Percentiles rank a stretch among this genome's conserved stretches.
Conservation (phyloP, 2,888 invertebrate species). For the Eupithecia exiguata region DNA sequence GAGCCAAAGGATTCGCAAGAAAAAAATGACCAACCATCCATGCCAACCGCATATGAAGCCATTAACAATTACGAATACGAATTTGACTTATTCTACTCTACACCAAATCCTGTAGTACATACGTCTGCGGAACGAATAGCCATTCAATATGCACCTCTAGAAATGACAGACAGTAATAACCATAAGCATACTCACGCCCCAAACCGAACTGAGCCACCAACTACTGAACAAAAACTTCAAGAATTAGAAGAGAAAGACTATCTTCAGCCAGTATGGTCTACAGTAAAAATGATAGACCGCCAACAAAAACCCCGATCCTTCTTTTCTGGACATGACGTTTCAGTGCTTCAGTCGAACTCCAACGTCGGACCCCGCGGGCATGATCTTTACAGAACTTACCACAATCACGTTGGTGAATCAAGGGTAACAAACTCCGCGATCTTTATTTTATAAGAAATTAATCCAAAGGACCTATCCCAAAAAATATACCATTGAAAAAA, state of each 20-base stretch:
- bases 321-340: slow-evolving; percentile 49
- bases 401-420: slow-evolving; percentile 31
- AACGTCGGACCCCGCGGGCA: slow-evolving; percentile 47
- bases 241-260: slow-evolving; percentile 37
- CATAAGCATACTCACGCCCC: slow-evolving; percentile 5
- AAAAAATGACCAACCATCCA: slow-evolving; percentile 35
- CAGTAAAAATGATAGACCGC: slow-evolving; percentile 14
- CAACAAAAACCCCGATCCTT: slow-evolving; percentile 41
- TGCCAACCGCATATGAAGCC: neutral
- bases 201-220: neutral
- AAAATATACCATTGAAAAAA: no score
- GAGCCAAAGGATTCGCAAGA: slow-evolving; percentile 42
- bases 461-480: no score
- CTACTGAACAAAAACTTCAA: neutral
- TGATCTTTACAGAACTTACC: slow-evolving; percentile 47
- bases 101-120: slow-evolving; percentile 33
- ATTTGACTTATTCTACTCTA: slow-evolving; percentile 41
- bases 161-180: neutral
- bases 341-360: slow-evolving; percentile 40
- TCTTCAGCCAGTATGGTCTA: slow-evolving; percentile 50
- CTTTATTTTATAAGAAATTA: neutral
- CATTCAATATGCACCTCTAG: slow-evolving; percentile 31
- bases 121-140: slow-evolving; percentile 14
- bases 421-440: slow-evolving; percentile 38
- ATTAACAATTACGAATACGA: neutral